These are phyloP conservation scores for silkworm (Bombyx mori) DNA, from an alignment of 1,140 invertebrate species.

Conservation along the genomic window ASM3026992v2 NC_085111.1:12857001-12857500, in stretches of 20 bases:
- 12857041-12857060: background rate
- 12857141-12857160: background rate
- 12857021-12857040: background rate
- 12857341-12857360: conserved; percentile 1
- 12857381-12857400: background rate
- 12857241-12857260: background rate
- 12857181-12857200: conserved; percentile 21
- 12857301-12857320: background rate
- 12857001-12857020: background rate
- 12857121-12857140: background rate
- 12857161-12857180: conserved; percentile 11
- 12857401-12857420: conserved; percentile 1
- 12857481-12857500: background rate
- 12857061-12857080: background rate
- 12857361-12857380: conserved; percentile 3
- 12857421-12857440: background rate
- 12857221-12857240: conserved; percentile 7
- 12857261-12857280: background rate
- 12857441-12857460: conserved; percentile 2
- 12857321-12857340: background rate
- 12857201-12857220: conserved; percentile 18
- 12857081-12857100: background rate
- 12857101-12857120: background rate
- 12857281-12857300: background rate
- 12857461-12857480: background rate